These are phyloP conservation scores for Pogonomyrmex californicus DNA, from an alignment of 1,140 invertebrate genomes.

Conservation along the genomic window DNA sequence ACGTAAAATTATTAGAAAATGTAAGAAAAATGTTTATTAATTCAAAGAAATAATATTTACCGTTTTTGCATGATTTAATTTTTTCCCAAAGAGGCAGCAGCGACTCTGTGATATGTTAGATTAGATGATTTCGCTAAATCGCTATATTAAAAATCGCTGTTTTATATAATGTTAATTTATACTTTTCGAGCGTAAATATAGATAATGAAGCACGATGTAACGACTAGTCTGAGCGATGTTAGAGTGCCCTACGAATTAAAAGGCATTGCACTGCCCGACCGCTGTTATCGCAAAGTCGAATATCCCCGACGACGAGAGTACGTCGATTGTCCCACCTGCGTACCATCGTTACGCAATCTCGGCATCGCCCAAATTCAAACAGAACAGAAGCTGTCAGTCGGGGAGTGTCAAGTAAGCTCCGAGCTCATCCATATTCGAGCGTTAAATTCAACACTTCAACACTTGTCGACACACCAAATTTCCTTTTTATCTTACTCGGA, in stretches of 20 bases:
- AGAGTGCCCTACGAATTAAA: conserved; percentile 44
- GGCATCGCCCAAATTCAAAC: conserved; percentile 78
- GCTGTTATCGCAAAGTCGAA: conserved; percentile 74
- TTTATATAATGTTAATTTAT: conserved; percentile 21
- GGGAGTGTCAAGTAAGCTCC: conserved; percentile 72
- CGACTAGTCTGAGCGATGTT: conserved; percentile 79
- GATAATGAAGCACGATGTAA: conserved; percentile 71
- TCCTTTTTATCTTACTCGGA: background rate
- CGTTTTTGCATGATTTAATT: background rate
- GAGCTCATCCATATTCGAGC: background rate
- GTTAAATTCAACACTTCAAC: too few relatives aligned
- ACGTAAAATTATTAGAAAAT: background rate
- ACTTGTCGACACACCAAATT: too few relatives aligned
- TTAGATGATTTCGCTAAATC: background rate
- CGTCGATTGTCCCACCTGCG: conserved; percentile 76
- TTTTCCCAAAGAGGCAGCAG: background rate
- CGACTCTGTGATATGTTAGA: background rate
- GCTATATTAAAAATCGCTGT: background rate
- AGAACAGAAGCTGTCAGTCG: conserved; percentile 57
- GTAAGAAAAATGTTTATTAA: too few relatives aligned
- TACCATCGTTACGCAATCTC: conserved; percentile 60
- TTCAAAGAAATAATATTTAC: too few relatives aligned
- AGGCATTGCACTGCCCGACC: conserved; percentile 52
- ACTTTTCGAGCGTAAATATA: conserved; percentile 32
- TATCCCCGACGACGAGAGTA: conserved; percentile 76